Evolutionary conservation across 2,113 vertebrate species (phyloP).

Genomic region (Apodemus speciosus): DNA sequence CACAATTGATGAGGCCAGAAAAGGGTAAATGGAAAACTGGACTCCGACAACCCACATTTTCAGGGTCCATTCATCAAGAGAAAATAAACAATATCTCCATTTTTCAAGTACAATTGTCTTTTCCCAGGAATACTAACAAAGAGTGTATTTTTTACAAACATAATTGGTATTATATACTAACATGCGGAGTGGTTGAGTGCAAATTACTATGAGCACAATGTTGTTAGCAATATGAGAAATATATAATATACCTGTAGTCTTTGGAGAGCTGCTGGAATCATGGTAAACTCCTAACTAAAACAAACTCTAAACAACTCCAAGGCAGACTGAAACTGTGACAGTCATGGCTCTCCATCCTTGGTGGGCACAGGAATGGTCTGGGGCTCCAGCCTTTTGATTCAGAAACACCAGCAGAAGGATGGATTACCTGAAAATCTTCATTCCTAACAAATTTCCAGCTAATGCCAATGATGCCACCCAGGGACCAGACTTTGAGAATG

Average conservation of each 20-base stretch:
- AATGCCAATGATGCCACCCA: background rate
- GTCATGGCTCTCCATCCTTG: background rate
- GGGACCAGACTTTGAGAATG: background rate
- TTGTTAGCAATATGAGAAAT: background rate
- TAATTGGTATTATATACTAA: background rate
- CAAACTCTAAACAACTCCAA: background rate
- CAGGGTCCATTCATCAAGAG: background rate
- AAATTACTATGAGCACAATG: background rate
- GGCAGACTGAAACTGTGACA: background rate
- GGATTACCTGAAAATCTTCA: background rate
- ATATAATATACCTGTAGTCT: background rate
- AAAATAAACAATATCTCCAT: slow-evolving; percentile 2
- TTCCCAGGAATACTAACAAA: slow-evolving; percentile 13
- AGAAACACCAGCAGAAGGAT: background rate
- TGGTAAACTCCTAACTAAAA: background rate
- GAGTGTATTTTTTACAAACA: background rate
- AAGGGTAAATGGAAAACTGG: background rate
- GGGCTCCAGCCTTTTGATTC: background rate
- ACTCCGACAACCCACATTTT: background rate
- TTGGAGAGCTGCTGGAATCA: background rate
- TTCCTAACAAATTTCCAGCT: slow-evolving; percentile 26
- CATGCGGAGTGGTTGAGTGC: background rate
- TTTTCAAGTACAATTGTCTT: background rate
- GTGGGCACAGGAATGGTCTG: background rate
- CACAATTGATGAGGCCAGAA: background rate